Evolutionary conservation across 2,888 invertebrate species (phyloP).

Genomic region (Nasonia oneida): DNA sequence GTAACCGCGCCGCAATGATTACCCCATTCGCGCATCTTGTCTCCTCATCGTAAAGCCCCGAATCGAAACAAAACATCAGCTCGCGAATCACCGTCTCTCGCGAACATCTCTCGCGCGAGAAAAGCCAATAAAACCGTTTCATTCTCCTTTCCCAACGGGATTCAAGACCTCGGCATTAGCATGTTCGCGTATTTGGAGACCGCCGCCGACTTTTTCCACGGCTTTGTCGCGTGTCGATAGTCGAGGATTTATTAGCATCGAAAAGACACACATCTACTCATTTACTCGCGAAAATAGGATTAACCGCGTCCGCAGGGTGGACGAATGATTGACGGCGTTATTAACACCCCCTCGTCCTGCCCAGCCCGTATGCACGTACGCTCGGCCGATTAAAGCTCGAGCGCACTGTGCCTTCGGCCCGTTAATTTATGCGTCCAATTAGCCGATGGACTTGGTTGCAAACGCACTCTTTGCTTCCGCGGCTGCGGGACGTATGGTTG

Average conservation of each 20-base stretch:
- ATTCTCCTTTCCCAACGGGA: not conserved
- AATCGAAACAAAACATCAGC: not conserved
- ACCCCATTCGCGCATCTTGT: not conserved
- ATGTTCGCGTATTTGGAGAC: slow-evolving; percentile 2
- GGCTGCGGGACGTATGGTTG: not conserved
- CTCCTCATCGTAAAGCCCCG: not conserved
- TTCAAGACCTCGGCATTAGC: slow-evolving; percentile 10
- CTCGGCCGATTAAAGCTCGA: slow-evolving; percentile 42
- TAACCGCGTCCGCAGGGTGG: slow-evolving; percentile 24
- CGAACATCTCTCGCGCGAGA: not conserved
- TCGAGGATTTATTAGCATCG: not conserved
- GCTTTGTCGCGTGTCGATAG: slow-evolving; percentile 43
- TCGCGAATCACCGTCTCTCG: not conserved
- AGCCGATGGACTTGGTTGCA: slow-evolving; percentile 26
- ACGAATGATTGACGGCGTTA: slow-evolving; percentile 55
- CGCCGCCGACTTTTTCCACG: not conserved
- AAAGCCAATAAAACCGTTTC: not conserved
- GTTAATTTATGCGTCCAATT: slow-evolving; percentile 52
- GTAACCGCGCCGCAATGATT: not conserved
- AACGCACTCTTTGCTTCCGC: not conserved
- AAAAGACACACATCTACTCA: not conserved
- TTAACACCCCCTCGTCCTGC: slow-evolving; percentile 17
- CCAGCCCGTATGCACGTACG: too few relatives aligned
- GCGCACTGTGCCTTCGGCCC: not conserved
- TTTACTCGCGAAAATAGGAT: slow-evolving; percentile 9